A percentile compares a stretch with the other conserved stretches of the same genome.
Conservation (phyloP, 2,797 vertebrate genomes). For the Thamnophis elegans region DNA sequence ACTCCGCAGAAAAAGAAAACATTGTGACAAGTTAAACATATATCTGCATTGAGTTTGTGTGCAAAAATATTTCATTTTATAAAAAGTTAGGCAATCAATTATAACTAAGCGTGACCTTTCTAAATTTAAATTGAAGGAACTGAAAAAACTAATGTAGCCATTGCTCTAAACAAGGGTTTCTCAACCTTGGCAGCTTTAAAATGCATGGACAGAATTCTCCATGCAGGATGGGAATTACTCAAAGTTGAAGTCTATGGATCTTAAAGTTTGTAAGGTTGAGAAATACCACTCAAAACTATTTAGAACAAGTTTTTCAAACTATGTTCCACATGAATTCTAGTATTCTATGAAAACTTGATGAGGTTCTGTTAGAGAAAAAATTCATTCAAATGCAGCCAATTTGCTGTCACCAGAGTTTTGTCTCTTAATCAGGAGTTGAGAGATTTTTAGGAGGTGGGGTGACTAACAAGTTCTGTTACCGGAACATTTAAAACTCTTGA, state of each 20-base stretch:
- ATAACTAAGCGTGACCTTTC: background rate
- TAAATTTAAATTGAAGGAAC: background rate
- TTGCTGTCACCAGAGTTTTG: background rate
- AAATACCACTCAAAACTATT: background rate
- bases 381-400: background rate
- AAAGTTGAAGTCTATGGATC: background rate
- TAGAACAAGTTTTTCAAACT: background rate
- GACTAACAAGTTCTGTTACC: background rate
- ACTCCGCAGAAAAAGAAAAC: background rate
- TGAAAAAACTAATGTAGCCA: background rate
- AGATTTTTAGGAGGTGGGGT: background rate
- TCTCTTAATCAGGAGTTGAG: background rate
- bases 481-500: background rate
- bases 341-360: background rate
- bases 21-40: background rate
- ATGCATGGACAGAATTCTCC: background rate
- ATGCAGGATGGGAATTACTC: background rate
- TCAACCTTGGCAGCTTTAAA: background rate
- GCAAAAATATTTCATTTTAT: background rate
- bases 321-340: background rate
- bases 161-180: background rate
- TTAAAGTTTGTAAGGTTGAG: background rate
- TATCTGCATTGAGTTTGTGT: background rate
- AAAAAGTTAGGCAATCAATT: background rate
- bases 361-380: background rate